Conservation (phyloP, 2,888 invertebrate genomes). For the Chymomyza procnemis region DNA sequence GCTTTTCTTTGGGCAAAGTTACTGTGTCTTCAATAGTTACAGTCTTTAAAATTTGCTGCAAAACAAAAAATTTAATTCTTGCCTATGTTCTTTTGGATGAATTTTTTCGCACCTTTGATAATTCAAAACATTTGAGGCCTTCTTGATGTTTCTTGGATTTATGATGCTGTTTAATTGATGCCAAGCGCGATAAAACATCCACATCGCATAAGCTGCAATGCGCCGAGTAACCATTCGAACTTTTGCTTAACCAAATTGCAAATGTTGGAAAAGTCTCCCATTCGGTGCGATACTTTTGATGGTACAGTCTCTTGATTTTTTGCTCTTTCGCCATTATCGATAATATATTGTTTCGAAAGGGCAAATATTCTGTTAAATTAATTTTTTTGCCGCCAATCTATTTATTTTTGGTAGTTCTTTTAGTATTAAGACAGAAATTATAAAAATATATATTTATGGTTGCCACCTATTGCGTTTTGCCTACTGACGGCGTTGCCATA, state of each 20-base stretch:
- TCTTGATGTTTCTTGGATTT: conserved; percentile 54
- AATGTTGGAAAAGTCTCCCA: conserved; percentile 53
- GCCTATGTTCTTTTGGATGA: not conserved
- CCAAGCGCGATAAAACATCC: conserved; percentile 48
- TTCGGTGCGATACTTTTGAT: conserved; percentile 54
- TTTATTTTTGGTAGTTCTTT: conserved; percentile 58
- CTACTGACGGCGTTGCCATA: not conserved
- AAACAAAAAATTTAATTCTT: not conserved
- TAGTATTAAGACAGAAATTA: conserved; percentile 45
- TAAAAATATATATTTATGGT: not conserved
- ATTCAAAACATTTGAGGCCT: conserved; percentile 28
- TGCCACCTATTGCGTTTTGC: not conserved
- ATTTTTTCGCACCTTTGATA: conserved; percentile 20
- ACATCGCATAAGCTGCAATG: conserved; percentile 50
- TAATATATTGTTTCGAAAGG: not conserved
- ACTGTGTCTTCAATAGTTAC: not conserved
- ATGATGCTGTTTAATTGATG: conserved; percentile 59
- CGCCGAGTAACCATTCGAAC: conserved; percentile 48
- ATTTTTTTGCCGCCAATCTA: conserved; percentile 7
- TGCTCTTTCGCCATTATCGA: not conserved
- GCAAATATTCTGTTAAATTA: not conserved
- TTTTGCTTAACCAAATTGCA: conserved; percentile 39
- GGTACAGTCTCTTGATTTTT: conserved; percentile 50
- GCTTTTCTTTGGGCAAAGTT: not conserved
- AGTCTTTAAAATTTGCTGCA: not conserved